Evolutionary conservation across 2,113 vertebrate species (phyloP).

Genomic region (Antechinus stuartii): DNA sequence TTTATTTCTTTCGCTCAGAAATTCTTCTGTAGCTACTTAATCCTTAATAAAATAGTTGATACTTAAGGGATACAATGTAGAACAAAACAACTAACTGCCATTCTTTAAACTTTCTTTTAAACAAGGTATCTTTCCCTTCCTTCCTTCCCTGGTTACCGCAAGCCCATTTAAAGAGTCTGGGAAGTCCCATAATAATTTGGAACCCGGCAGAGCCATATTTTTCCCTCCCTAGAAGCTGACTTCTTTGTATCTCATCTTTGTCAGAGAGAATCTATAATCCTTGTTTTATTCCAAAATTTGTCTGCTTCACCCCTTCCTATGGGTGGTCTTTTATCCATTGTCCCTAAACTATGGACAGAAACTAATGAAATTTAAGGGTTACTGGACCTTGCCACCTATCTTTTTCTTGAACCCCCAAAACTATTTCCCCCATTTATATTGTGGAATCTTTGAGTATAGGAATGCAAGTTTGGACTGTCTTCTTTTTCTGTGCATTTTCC

Average conservation of each 20-base stretch:
- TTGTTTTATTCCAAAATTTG: no score
- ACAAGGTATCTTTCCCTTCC: not conserved
- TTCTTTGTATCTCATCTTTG: not conserved
- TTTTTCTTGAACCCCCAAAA: no score
- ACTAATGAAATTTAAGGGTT: no score
- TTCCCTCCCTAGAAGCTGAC: not conserved
- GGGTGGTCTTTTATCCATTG: not conserved
- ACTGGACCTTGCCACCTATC: no score
- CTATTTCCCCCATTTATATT: no score
- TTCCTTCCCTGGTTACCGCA: not conserved
- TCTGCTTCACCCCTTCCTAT: no score
- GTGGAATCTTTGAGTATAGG: no score
- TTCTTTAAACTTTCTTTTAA: not conserved
- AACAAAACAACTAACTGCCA: not conserved
- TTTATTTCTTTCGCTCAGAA: constrained; percentile 1
- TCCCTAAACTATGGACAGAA: not conserved
- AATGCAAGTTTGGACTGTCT: no score
- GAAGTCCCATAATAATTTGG: not conserved
- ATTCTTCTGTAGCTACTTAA: constrained; percentile 1
- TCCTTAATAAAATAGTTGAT: not conserved
- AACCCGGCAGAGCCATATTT: not conserved
- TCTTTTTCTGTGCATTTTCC: no score
- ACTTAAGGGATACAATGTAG: not conserved
- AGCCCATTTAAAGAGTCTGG: not conserved
- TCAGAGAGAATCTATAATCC: no score